Percentiles rank a stretch among this genome's conserved stretches.
Evolutionary conservation across 1,140 invertebrate genomes (phyloP).

Genomic region (Panonychus citri): DNA sequence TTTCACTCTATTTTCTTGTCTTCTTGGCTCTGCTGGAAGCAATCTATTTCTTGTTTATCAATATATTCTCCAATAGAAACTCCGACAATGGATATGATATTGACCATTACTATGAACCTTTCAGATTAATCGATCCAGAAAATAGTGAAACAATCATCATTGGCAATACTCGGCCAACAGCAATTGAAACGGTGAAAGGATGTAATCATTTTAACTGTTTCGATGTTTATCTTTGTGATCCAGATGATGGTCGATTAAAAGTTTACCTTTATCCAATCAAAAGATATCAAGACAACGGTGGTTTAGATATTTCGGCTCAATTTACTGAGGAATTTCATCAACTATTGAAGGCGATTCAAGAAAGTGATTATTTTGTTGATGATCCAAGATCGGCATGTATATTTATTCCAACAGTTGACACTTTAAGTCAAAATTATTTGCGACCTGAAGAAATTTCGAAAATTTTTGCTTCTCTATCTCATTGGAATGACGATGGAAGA

Average conservation of each 20-base stretch:
- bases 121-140: background rate
- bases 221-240: conserved; percentile 71
- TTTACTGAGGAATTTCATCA: conserved; percentile 54
- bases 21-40: background rate
- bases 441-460: conserved; percentile 42
- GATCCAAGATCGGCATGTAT: conserved; percentile 65
- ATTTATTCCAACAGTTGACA: conserved; percentile 63
- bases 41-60: background rate
- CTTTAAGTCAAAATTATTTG: conserved; percentile 56
- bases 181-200: conserved; percentile 4
- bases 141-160: background rate
- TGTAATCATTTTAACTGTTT: conserved; percentile 79
- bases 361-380: conserved; percentile 57
- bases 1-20: background rate
- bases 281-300: conserved; percentile 39
- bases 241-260: conserved; percentile 19
- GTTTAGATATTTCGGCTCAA: conserved; percentile 27
- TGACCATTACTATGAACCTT: background rate
- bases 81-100: background rate
- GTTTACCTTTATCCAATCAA: conserved; percentile 38
- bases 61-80: background rate
- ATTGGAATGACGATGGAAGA: conserved; percentile 54
- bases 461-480: conserved; percentile 43
- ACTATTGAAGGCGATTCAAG: conserved; percentile 42
- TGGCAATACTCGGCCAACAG: background rate